These are phyloP conservation scores for Ciconia stormi DNA, from an alignment of 2,113 vertebrate genomes.

Conservation along the genomic window DNA sequence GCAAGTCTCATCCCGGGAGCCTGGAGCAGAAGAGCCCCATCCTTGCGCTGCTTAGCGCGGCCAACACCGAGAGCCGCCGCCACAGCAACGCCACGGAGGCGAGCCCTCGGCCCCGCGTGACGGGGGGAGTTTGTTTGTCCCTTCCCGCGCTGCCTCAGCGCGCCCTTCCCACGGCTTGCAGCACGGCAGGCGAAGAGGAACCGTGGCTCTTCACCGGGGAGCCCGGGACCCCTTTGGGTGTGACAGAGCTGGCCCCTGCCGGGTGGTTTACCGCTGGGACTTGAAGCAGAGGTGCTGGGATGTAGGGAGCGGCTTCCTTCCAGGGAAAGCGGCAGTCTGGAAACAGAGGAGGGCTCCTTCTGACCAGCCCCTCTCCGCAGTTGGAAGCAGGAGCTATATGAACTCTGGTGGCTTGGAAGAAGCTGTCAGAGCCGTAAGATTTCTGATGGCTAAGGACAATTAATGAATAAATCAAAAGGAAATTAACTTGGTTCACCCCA, in stretches of 20 bases:
- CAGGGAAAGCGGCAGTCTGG: rapidly evolving
- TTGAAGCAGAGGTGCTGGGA: not conserved
- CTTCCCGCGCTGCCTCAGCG: rapidly evolving
- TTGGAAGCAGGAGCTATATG: rapidly evolving
- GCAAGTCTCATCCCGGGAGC: rapidly evolving
- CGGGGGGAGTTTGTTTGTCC: rapidly evolving
- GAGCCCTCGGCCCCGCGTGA: not conserved
- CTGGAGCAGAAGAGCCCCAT: not conserved
- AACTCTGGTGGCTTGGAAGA: not conserved
- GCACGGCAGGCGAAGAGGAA: rapidly evolving
- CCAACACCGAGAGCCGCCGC: not conserved
- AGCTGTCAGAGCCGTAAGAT: rapidly evolving
- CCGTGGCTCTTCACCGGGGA: rapidly evolving
- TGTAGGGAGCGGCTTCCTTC: rapidly evolving
- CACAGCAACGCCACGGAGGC: not conserved
- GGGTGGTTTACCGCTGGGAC: not conserved
- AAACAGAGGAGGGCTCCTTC: not conserved
- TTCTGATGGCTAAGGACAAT: not conserved
- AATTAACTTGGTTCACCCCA: not conserved
- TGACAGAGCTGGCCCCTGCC: rapidly evolving
- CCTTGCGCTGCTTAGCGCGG: not conserved
- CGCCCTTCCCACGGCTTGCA: rapidly evolving
- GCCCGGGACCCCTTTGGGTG: rapidly evolving
- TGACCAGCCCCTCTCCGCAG: not conserved
- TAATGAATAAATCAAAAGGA: not conserved